These are phyloP conservation scores for Chrysemys picta DNA, from an alignment of 2,113 vertebrate species.

Conservation along the genomic window DNA sequence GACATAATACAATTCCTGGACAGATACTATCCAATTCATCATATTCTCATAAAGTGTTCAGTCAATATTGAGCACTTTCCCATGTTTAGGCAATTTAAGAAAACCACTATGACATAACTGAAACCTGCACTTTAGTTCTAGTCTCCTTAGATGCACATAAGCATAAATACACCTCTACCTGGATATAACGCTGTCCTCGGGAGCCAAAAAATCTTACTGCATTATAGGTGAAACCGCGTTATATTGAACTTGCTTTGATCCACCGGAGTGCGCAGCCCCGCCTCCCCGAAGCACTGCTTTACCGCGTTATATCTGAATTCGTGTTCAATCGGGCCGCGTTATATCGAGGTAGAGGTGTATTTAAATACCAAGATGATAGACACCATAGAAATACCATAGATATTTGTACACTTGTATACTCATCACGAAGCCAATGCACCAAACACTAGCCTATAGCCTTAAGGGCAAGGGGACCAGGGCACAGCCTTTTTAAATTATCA, in stretches of 20 bases:
- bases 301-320: no score
- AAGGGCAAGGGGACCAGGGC: not conserved
- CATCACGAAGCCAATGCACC: not conserved
- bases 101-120: not conserved
- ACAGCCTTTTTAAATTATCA: not conserved
- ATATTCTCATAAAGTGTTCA: accelerated
- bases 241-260: no score
- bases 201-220: no score
- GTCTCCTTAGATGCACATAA: not conserved
- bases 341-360: not conserved
- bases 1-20: accelerated
- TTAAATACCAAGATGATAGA: accelerated
- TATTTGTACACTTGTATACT: not conserved
- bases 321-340: no score
- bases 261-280: no score
- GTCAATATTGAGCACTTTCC: not conserved
- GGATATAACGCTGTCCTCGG: no score
- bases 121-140: not conserved
- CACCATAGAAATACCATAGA: not conserved
- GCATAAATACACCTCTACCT: not conserved
- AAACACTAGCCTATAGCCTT: not conserved
- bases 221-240: no score
- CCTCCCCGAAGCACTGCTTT: no score
- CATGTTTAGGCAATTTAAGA: not conserved
- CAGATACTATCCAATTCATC: not conserved